Percentiles rank a stretch among this genome's conserved stretches.
These are phyloP conservation scores for Melanerpes formicivorus DNA, from an alignment of 2,113 vertebrate species.

Conservation along the genomic window DNA sequence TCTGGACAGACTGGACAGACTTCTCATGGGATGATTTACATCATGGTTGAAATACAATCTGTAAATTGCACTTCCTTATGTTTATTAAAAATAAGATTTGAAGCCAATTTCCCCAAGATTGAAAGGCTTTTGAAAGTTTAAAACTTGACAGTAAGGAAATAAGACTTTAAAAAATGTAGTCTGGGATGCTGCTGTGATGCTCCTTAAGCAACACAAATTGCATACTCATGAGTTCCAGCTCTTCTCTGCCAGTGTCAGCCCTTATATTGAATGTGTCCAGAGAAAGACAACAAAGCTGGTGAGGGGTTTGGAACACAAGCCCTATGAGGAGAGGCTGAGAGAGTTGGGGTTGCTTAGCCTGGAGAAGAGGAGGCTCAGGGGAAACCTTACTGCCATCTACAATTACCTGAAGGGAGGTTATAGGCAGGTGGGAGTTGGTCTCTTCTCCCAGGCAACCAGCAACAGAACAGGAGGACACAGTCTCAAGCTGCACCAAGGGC, in stretches of 20 bases:
- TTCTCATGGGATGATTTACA: background rate
- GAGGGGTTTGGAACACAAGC: no score
- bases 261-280: background rate
- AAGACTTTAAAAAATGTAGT: background rate
- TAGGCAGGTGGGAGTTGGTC: no score
- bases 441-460: no score
- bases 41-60: background rate
- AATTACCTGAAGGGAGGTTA: no score
- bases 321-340: no score
- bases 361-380: no score
- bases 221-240: background rate
- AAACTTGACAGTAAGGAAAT: background rate
- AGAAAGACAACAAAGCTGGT: no score
- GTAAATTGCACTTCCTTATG: background rate
- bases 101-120: rapidly evolving
- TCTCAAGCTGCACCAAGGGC: no score
- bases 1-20: background rate
- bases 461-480: no score
- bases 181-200: background rate
- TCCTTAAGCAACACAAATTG: background rate
- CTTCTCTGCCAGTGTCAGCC: background rate
- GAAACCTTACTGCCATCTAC: no score
- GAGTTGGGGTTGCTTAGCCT: no score
- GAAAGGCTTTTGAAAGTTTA: background rate
- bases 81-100: background rate